These are phyloP conservation scores for Aricia agestis DNA, from an alignment of 1,140 invertebrate genomes.

Conservation along the genomic window DNA sequence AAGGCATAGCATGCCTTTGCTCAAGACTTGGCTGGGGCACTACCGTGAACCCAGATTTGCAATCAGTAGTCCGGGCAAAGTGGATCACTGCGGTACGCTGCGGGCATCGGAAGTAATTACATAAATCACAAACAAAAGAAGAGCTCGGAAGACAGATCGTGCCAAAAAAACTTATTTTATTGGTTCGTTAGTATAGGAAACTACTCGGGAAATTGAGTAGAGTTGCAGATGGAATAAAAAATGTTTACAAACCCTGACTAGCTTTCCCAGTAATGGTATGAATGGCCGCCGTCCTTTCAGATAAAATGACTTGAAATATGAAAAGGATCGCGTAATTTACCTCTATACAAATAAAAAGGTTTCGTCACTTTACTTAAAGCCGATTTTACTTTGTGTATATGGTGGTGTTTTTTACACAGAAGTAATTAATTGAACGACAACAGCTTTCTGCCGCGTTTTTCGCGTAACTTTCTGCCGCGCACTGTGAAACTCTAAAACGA, in stretches of 20 bases:
- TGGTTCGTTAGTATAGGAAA: constrained; percentile 13
- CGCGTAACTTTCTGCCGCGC: too few relatives aligned
- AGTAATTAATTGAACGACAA: too few relatives aligned
- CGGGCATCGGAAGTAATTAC: background rate
- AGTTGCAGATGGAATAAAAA: background rate
- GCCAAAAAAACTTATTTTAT: constrained; percentile 14
- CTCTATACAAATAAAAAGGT: background rate
- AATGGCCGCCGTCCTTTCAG: background rate
- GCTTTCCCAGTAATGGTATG: background rate
- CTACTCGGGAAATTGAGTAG: constrained; percentile 13
- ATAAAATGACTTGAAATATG: background rate
- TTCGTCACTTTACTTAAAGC: background rate
- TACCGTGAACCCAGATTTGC: too few relatives aligned
- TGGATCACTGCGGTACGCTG: background rate
- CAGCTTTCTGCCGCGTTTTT: too few relatives aligned
- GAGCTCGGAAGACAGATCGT: background rate
- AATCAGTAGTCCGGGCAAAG: background rate
- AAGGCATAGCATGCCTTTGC: too few relatives aligned
- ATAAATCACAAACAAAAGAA: constrained; percentile 9
- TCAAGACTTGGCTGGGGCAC: too few relatives aligned
- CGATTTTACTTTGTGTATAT: too few relatives aligned
- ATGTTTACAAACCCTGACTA: background rate
- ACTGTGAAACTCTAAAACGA: too few relatives aligned
- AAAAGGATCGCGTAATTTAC: background rate
- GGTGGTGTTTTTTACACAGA: too few relatives aligned